Evolutionary conservation across 2,888 invertebrate genomes (phyloP).

Genomic region (Troides helena): DNA sequence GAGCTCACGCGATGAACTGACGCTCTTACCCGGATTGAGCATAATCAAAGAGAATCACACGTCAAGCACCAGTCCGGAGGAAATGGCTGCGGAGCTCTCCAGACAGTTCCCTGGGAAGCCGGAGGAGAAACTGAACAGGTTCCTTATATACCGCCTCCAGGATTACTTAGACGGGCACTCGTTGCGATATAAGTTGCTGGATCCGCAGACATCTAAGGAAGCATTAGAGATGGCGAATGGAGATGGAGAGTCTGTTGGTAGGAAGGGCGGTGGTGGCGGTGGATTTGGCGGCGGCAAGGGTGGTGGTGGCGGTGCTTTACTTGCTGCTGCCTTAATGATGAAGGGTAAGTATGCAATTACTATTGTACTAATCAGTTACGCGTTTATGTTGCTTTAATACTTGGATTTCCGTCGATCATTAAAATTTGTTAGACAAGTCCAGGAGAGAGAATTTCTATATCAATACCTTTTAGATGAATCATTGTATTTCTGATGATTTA

Average conservation of each 20-base stretch:
- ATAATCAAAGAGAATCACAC: constrained; percentile 84
- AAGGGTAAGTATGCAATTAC: constrained; percentile 68
- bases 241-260: constrained; percentile 65
- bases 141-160: constrained; percentile 83
- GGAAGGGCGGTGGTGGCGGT: constrained; percentile 71
- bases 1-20: constrained; percentile 84
- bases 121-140: constrained; percentile 87
- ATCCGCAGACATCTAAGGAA: constrained; percentile 81
- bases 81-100: constrained; percentile 84
- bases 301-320: constrained; percentile 59
- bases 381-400: background rate
- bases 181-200: constrained; percentile 85
- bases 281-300: constrained; percentile 42
- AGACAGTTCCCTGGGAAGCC: constrained; percentile 89
- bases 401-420: background rate
- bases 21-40: constrained; percentile 87
- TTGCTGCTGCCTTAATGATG: constrained; percentile 83
- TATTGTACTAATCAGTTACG: background rate
- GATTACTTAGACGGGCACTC: constrained; percentile 87
- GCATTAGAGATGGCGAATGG: constrained; percentile 74
- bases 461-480: too few relatives aligned
- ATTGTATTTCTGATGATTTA: too few relatives aligned
- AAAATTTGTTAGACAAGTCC: too few relatives aligned
- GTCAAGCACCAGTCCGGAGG: constrained; percentile 73
- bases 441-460: too few relatives aligned